These are phyloP conservation scores for Syngnathus floridae DNA, from an alignment of 2,113 vertebrate species.

Conservation along the genomic window DNA sequence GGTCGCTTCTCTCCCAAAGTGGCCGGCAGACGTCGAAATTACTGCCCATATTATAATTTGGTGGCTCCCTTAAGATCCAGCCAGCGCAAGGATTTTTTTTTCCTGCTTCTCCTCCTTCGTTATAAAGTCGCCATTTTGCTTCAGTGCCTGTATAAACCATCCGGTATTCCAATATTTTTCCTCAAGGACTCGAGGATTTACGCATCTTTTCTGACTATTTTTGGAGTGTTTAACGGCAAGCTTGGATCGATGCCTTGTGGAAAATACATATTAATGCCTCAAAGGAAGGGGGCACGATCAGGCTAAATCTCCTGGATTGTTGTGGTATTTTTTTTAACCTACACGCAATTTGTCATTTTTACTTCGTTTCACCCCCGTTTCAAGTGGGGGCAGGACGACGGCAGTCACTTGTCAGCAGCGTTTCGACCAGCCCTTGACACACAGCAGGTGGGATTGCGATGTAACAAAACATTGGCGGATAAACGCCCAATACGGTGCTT, in stretches of 20 bases:
- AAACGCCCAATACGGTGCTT: conserved; percentile 58
- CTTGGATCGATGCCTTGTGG: conserved; percentile 63
- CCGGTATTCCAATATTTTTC: conserved; percentile 69
- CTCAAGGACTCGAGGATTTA: conserved; percentile 52
- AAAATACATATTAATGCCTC: conserved; percentile 70
- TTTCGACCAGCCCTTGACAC: conserved; percentile 45
- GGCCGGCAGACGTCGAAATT: conserved; percentile 58
- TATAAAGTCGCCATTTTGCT: conserved; percentile 97
- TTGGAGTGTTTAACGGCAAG: conserved; percentile 51
- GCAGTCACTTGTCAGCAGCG: conserved; percentile 38
- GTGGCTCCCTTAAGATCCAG: conserved; percentile 68
- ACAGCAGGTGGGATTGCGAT: conserved; percentile 69
- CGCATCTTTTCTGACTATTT: conserved; percentile 41
- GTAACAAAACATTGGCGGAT: conserved; percentile 60
- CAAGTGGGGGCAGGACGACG: conserved; percentile 41
- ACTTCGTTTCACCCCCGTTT: background rate
- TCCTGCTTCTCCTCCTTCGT: conserved; percentile 77
- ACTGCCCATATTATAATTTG: conserved; percentile 66
- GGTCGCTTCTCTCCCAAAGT: conserved; percentile 59
- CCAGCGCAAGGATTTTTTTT: conserved; percentile 70
- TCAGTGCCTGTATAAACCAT: conserved; percentile 78
- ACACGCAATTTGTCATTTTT: background rate
- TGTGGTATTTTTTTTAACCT: conserved; percentile 27
- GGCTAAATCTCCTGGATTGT: conserved; percentile 60
- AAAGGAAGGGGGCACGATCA: conserved; percentile 49